phyloP scores from a whole-genome alignment of 2,113 vertebrate species.

The Nettapus auritus region DNA sequence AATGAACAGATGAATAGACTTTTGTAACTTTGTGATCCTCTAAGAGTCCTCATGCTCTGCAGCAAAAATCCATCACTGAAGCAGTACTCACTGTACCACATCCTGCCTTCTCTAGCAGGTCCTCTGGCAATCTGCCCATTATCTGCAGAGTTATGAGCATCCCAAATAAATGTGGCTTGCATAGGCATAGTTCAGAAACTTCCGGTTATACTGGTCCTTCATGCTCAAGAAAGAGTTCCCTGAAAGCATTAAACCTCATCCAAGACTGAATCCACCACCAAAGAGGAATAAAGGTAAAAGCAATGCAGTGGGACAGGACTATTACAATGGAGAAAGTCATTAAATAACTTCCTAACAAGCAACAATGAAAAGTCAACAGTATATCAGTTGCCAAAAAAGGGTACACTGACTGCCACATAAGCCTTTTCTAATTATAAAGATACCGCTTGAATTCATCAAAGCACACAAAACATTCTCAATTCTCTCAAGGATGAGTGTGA shows the following conservation, averaged over 20 bases:
- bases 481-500: not conserved
- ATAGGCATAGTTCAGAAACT: fast-evolving
- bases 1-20: not conserved
- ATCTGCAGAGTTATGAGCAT: not conserved
- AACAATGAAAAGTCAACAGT: not conserved
- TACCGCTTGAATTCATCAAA: not conserved
- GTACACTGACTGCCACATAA: not conserved
- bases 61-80: not conserved
- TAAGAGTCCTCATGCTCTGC: not conserved
- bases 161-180: not conserved
- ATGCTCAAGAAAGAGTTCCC: not conserved
- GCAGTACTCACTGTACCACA: not conserved
- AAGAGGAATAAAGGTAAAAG: not conserved
- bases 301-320: not conserved
- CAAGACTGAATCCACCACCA: not conserved
- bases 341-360: not conserved
- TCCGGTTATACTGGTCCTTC: not conserved
- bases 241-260: not conserved
- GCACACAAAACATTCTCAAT: not conserved
- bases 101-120: not conserved
- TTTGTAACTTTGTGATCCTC: not conserved
- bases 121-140: not conserved
- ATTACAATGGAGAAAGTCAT: not conserved
- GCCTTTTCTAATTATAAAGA: not conserved
- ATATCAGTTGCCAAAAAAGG: not conserved